phyloP scores from a whole-genome alignment of 2,888 invertebrate genomes.

The Dilophus febrilis region DNA sequence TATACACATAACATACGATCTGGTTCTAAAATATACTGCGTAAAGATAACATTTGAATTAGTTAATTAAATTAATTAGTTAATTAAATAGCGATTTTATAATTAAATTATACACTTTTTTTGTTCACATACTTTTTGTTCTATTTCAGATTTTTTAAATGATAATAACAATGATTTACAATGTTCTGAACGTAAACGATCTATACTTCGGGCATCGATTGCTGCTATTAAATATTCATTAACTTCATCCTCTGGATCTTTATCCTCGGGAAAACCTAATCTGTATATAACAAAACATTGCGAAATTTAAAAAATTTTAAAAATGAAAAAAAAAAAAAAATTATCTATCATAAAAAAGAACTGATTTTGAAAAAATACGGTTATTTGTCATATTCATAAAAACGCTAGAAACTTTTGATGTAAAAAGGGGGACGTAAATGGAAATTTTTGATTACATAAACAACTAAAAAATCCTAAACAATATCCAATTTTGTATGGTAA shows the following conservation, averaged over 20 bases:
- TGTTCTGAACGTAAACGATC: slow-evolving; percentile 78
- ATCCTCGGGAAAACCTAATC: slow-evolving; percentile 60
- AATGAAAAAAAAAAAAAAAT: too few species aligned
- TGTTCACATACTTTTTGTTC: slow-evolving; percentile 54
- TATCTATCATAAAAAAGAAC: too few species aligned
- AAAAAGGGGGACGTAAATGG: too few species aligned
- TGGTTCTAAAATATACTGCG: slow-evolving; percentile 63
- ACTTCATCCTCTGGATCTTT: slow-evolving; percentile 85
- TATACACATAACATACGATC: slow-evolving; percentile 78
- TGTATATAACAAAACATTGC: slow-evolving; percentile 22
- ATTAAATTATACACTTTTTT: not conserved
- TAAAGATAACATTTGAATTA: slow-evolving; percentile 13
- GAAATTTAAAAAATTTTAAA: too few species aligned
- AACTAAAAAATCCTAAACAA: too few species aligned
- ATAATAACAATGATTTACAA: slow-evolving; percentile 68
- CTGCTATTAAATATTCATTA: slow-evolving; percentile 89
- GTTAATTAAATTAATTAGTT: not conserved
- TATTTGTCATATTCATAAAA: too few species aligned
- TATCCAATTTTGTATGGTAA: too few species aligned
- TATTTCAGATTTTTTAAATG: slow-evolving; percentile 61
- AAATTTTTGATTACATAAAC: too few species aligned
- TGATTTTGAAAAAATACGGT: too few species aligned
- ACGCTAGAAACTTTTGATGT: too few species aligned
- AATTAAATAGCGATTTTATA: too few species aligned
- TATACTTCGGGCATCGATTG: slow-evolving; percentile 87